Conservation (phyloP, 2,113 vertebrate species). For the Psammodynastes pulverulentus region DNA sequence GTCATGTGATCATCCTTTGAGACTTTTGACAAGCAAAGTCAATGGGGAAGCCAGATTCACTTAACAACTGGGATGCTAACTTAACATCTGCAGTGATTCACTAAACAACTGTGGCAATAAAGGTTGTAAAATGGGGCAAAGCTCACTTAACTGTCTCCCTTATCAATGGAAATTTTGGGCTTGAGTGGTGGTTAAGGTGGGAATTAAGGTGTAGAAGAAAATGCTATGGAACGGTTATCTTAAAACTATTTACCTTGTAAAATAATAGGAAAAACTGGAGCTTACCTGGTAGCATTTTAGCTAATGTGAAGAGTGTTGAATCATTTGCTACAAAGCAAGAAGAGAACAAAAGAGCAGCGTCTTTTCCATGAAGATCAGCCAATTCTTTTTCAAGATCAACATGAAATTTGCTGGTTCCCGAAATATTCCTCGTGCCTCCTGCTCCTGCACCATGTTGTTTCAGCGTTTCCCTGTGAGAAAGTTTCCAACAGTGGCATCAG, state of each 20-base stretch:
- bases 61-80: neutral
- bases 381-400: constrained; percentile 91
- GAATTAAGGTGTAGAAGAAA: neutral
- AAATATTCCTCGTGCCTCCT: constrained; percentile 95
- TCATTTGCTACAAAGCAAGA: constrained; percentile 98
- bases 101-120: neutral
- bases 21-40: neutral
- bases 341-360: constrained; percentile 90
- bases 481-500: neutral
- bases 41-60: neutral
- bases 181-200: neutral
- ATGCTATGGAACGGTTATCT: neutral
- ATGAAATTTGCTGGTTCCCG: constrained; percentile 95
- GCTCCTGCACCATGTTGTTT: constrained; percentile 92
- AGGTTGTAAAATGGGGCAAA: neutral
- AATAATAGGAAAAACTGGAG: neutral
- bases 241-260: neutral
- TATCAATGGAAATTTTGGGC: neutral
- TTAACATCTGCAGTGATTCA: neutral
- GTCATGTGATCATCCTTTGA: neutral
- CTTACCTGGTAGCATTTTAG: constrained; percentile 92
- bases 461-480: constrained; percentile 80
- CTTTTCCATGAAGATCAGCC: constrained; percentile 93
- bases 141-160: neutral
- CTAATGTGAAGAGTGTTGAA: constrained; percentile 95